Evolutionary conservation across 2,113 vertebrate species (phyloP).

Genomic region (Beaufortia kweichowensis): DNA sequence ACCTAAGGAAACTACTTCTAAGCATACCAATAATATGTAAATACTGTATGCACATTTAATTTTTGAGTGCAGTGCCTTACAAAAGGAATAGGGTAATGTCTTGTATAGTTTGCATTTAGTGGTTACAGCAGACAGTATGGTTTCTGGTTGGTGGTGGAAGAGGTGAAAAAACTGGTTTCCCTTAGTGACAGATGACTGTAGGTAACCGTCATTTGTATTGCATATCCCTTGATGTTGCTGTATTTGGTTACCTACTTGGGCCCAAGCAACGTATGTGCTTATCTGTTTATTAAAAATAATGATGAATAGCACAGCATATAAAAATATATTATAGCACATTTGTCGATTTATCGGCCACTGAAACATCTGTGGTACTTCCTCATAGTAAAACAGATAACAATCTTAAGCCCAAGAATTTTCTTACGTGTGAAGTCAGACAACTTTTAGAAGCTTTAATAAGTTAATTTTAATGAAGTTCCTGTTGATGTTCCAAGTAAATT

Average conservation of each 20-base stretch:
- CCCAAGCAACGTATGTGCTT: not conserved
- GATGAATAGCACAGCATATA: not conserved
- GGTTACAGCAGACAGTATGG: slow-evolving; percentile 24
- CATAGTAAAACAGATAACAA: not conserved
- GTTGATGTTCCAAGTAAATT: not conserved
- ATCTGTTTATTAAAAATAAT: not conserved
- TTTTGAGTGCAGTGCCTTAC: no score
- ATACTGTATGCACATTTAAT: not conserved
- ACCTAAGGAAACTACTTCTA: no score
- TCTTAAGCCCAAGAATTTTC: not conserved
- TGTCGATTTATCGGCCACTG: not conserved
- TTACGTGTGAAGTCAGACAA: not conserved
- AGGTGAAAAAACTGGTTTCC: slow-evolving; percentile 71
- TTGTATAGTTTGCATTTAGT: not conserved
- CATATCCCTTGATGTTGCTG: slow-evolving; percentile 43
- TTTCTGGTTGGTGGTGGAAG: slow-evolving; percentile 40
- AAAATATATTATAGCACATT: not conserved
- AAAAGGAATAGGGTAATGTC: not conserved
- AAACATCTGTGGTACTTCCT: not conserved
- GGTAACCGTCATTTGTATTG: slow-evolving; percentile 71
- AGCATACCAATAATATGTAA: no score
- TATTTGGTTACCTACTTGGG: not conserved
- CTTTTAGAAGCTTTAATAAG: not conserved
- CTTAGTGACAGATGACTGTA: slow-evolving; percentile 70
- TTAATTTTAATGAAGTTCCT: no score